Evolutionary conservation across 30 jellyfish, hydroid and myxozoan genomes (phyloP).

Genomic region (Cassiopea andromeda): DNA sequence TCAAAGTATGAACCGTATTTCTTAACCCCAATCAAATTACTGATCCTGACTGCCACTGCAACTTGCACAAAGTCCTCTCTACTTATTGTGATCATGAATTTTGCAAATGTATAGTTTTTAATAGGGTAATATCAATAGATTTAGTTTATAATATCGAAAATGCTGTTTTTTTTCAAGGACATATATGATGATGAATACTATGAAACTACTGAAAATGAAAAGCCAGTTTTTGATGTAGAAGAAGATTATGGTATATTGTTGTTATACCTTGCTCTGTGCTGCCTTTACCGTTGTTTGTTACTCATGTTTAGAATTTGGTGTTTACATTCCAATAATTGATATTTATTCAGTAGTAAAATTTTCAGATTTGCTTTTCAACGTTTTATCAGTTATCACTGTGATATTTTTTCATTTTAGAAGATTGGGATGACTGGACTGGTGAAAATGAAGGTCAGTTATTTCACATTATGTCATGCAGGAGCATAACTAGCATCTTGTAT

Average conservation of each 20-base stretch:
- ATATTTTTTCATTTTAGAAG: constrained; percentile 45
- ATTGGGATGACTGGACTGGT: constrained; percentile 95
- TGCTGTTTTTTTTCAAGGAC: constrained; percentile 38
- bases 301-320: too few relatives aligned
- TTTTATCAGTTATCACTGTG: not conserved
- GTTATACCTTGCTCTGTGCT: too few relatives aligned
- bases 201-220: constrained; percentile 73
- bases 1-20: too few relatives aligned
- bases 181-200: constrained; percentile 83
- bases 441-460: constrained; percentile 18
- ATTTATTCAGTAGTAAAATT: too few relatives aligned
- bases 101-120: not conserved
- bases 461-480: too few relatives aligned
- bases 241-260: constrained; percentile 26
- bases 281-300: too few relatives aligned
- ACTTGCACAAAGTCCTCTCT: too few relatives aligned
- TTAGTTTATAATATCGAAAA: not conserved
- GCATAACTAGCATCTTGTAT: too few relatives aligned
- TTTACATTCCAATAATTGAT: too few relatives aligned
- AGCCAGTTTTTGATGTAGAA: constrained; percentile 82
- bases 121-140: not conserved
- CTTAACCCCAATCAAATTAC: too few relatives aligned
- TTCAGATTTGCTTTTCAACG: not conserved
- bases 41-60: too few relatives aligned
- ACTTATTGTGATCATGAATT: too few relatives aligned